These are phyloP conservation scores for Platycercus adscitus DNA, from an alignment of 2,113 vertebrate genomes.

Conservation along the genomic window DNA sequence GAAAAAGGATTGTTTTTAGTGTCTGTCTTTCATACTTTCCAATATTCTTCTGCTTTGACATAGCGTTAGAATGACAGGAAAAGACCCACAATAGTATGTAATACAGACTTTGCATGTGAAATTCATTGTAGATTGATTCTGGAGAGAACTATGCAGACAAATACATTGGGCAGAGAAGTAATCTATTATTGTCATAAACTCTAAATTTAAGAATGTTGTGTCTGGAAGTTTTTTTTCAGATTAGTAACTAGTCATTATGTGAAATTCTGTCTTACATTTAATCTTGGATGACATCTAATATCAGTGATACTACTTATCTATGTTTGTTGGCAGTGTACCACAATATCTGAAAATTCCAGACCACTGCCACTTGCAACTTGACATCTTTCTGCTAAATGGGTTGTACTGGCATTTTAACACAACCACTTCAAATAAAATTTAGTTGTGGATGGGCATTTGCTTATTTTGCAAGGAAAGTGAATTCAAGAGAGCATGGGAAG, in stretches of 20 bases:
- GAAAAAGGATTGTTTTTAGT: neutral
- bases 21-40: neutral
- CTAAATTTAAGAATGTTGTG: neutral
- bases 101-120: neutral
- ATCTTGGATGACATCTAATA: neutral
- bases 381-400: neutral
- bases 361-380: neutral
- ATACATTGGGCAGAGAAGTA: neutral
- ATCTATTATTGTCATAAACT: neutral
- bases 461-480: neutral
- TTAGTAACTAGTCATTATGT: neutral
- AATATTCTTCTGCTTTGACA: neutral
- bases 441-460: neutral
- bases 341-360: neutral
- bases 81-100: neutral
- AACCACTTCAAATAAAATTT: neutral
- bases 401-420: neutral
- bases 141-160: neutral
- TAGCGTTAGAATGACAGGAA: neutral
- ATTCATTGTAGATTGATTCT: neutral
- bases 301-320: neutral
- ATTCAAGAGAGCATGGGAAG: neutral
- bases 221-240: neutral
- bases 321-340: neutral
- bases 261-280: neutral